These are phyloP conservation scores for Fistularia tabacaria DNA, from an alignment of 2,797 vertebrate genomes.

Conservation along the genomic window DNA sequence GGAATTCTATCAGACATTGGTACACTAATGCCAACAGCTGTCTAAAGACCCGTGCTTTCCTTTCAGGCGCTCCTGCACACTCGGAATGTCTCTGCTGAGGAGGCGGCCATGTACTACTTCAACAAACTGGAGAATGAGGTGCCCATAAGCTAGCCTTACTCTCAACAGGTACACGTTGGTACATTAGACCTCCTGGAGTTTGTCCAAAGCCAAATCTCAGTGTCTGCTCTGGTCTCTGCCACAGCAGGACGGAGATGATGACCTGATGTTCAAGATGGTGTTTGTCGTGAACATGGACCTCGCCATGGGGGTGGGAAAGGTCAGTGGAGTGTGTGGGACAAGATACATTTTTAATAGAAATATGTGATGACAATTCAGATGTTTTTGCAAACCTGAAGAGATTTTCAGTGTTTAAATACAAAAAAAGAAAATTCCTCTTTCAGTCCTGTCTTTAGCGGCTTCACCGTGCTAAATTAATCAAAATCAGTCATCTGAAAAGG, in stretches of 20 bases:
- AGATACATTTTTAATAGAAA: too few species aligned
- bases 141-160: slow-evolving; percentile 70
- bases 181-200: slow-evolving; percentile 45
- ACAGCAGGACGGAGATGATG: slow-evolving; percentile 78
- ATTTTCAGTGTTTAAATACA: too few species aligned
- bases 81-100: slow-evolving; percentile 80
- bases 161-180: slow-evolving; percentile 61
- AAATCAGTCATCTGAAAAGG: too few species aligned
- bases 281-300: slow-evolving; percentile 86
- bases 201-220: slow-evolving; percentile 57
- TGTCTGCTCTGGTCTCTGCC: slow-evolving; percentile 33
- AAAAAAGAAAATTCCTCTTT: too few species aligned
- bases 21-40: not conserved
- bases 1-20: not conserved
- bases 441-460: too few species aligned
- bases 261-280: slow-evolving; percentile 81
- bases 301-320: slow-evolving; percentile 83
- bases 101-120: slow-evolving; percentile 86
- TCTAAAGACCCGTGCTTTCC: slow-evolving; percentile 1
- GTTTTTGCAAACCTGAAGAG: too few species aligned
- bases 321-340: slow-evolving; percentile 20
- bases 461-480: too few species aligned
- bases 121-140: slow-evolving; percentile 85
- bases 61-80: slow-evolving; percentile 80
- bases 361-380: too few species aligned